Conservation (phyloP, 2,113 vertebrate genomes). For the Cavia aperea region DNA sequence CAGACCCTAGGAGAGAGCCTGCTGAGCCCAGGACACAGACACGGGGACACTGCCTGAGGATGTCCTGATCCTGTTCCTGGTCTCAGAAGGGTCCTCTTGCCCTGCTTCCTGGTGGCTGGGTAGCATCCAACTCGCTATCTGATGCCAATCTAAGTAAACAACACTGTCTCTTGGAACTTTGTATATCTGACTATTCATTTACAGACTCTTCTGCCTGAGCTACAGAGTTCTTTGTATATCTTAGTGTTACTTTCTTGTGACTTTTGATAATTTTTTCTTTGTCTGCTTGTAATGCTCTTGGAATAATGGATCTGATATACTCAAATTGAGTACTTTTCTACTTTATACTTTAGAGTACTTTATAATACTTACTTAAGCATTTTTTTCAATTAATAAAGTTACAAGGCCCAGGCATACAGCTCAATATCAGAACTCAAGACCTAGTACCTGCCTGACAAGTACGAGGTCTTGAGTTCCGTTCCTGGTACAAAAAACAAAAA, state of each 20-base stretch:
- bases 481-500: no score
- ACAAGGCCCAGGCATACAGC: no score
- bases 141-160: background rate
- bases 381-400: no score
- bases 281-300: background rate
- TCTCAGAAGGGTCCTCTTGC: background rate
- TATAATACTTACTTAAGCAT: no score
- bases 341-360: no score
- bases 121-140: background rate
- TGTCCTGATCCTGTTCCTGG: background rate
- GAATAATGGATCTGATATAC: background rate
- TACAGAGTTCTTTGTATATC: background rate
- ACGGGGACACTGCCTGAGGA: background rate
- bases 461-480: no score
- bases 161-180: background rate
- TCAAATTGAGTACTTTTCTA: background rate
- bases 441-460: no score
- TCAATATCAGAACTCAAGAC: no score
- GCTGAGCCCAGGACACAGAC: no score
- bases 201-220: background rate
- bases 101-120: background rate
- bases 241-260: background rate
- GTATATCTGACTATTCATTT: background rate
- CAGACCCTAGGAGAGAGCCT: no score
- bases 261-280: background rate